Evolutionary conservation across 2,797 vertebrate species (phyloP), one percentile per base, ranked within the genome.

Genomic region (Acomys russatus): DNA sequence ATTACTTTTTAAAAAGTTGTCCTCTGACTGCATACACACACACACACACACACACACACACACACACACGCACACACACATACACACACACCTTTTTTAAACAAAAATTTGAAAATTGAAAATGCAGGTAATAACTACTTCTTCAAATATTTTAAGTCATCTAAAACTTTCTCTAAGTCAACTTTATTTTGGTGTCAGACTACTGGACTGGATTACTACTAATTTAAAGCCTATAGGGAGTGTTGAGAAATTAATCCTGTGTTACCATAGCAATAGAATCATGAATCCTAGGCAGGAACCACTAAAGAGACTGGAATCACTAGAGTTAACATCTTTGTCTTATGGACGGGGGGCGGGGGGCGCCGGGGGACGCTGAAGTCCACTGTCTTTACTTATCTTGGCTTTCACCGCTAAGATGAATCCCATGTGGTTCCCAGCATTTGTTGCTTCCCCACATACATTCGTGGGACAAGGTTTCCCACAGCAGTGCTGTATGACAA

Each of bases 101-200:
- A 38, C n/a, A 35, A 88, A 76, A 33, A 74, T 20, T 1, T 23
- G 18, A 49, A 44, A 82, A 44, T 85, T 90, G 22, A 23, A 3
- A 71, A 56, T n/a, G 5, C 38, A 85, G 79, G 70, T 25, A 11
- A 20, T 88, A 56, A 61, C 90, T 4, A 28, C 33, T 73, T 84
- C 84, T 80, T 66, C 18, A 90, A 77, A 80, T 80, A 44, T 23
- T n/a, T 68, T 6, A 77, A 64, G 23, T 82, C 83, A 30, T 76
- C 92, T 49, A 63, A 92, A 63, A 92, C 22, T 23, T 88, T 90
- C 35, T 94, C 76, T 92, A 28, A 82, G 20, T 88, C 77, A 59
- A 84, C 54, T 56, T 17, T 33, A 23, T 51, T 95, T 84, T 33
- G 35, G 73, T 83, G 18, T 86, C 30, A 66, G 63, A 74, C 94